phyloP scores from a whole-genome alignment of 1,140 invertebrate species.

The Listronotus bonariensis region DNA sequence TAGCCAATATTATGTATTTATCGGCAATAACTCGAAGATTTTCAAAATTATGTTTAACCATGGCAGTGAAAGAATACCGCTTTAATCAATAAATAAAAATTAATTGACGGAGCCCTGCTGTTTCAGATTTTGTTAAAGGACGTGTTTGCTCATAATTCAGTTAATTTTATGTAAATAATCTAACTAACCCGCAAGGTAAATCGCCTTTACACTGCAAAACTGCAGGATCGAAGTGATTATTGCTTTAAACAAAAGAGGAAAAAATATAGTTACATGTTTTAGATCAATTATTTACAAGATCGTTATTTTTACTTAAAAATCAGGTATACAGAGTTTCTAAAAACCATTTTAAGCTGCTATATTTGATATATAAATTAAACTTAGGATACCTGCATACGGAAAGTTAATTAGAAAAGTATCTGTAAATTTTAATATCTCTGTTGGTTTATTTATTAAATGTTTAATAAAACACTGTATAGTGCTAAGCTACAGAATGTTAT shows the following conservation, averaged over 20 bases:
- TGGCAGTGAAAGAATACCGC: constrained; percentile 28
- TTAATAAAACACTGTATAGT: too few species aligned
- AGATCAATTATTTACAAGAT: background rate
- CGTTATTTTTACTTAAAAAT: background rate
- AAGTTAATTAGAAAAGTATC: too few species aligned
- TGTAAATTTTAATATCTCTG: too few species aligned
- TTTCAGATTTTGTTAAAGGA: constrained; percentile 31
- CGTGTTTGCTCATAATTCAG: constrained; percentile 23
- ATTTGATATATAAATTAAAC: too few species aligned
- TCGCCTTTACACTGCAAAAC: constrained; percentile 13
- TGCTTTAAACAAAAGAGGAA: constrained; percentile 9
- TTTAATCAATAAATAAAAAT: constrained; percentile 37
- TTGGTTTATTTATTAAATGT: too few species aligned
- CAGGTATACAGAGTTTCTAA: too few species aligned
- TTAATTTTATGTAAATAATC: constrained; percentile 35
- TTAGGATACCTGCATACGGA: too few species aligned
- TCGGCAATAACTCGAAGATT: background rate
- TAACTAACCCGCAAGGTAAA: constrained; percentile 3
- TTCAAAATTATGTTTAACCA: constrained; percentile 2
- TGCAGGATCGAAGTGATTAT: background rate
- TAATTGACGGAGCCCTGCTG: constrained; percentile 35
- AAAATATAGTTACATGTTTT: too few species aligned
- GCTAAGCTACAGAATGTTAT: too few species aligned
- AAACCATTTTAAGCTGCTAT: too few species aligned
- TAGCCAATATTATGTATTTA: background rate